Percentiles rank a stretch among this genome's conserved stretches.
These are phyloP conservation scores for Scomberomorus guttatus DNA, from an alignment of 2,797 vertebrate genomes.

Conservation along the genomic window DNA sequence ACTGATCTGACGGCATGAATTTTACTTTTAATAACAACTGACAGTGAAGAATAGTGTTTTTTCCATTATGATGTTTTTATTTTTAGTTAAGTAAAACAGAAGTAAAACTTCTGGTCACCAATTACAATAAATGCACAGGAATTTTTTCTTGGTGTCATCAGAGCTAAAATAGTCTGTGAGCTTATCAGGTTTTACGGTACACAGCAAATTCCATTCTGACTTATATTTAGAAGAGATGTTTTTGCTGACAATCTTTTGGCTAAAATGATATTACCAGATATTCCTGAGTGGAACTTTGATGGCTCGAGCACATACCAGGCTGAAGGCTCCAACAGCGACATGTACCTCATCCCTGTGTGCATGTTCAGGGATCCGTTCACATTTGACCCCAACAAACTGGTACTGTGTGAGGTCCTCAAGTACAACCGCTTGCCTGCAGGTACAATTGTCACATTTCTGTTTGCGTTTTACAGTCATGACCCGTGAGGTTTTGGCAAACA, in stretches of 20 bases:
- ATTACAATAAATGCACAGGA: no score
- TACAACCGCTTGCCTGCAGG: constrained; percentile 88
- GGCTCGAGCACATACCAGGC: constrained; percentile 90
- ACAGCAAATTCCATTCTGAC: background rate
- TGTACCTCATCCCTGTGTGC: constrained; percentile 88
- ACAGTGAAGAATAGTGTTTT: no score
- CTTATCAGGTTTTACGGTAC: background rate
- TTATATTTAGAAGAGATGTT: background rate
- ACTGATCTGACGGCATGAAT: no score
- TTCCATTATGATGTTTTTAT: no score
- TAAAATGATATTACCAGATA: constrained; percentile 76
- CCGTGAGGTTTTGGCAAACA: background rate
- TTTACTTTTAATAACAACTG: no score
- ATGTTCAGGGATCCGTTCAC: constrained; percentile 93
- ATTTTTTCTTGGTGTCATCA: background rate
- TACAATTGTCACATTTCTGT: constrained; percentile 41
- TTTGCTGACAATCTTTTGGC: background rate
- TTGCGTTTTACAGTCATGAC: background rate
- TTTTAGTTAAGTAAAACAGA: no score
- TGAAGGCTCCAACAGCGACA: constrained; percentile 89
- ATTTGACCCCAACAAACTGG: constrained; percentile 92
- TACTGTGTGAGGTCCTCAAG: constrained; percentile 92
- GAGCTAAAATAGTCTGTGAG: background rate
- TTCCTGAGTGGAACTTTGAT: constrained; percentile 93
- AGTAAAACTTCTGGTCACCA: no score